Conservation (phyloP, 2,888 invertebrate species). For the Smittia sp. region DNA sequence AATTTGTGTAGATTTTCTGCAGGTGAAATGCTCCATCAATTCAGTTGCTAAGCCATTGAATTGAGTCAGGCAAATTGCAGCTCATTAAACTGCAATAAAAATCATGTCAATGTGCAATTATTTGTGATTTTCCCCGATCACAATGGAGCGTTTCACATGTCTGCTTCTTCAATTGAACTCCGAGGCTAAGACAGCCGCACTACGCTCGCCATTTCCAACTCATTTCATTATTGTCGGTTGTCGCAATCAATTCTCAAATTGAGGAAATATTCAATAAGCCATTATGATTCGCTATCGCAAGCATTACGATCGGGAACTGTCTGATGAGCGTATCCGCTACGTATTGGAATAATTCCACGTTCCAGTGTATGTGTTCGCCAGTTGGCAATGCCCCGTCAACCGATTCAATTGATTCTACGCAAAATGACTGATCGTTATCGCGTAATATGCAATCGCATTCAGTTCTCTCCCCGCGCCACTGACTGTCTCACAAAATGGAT, state of each 20-base stretch:
- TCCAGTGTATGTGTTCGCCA: background rate
- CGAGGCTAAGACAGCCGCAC: background rate
- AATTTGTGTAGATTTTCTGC: background rate
- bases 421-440: slow-evolving; percentile 18
- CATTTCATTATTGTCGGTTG: background rate
- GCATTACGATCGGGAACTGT: slow-evolving; percentile 10
- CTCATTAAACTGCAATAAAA: background rate
- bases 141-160: background rate
- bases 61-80: slow-evolving; percentile 4
- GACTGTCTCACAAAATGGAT: slow-evolving; percentile 3
- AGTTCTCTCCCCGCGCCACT: background rate
- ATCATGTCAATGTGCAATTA: slow-evolving; percentile 1
- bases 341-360: background rate
- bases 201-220: background rate
- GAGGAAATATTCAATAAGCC: slow-evolving; percentile 34
- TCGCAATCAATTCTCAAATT: slow-evolving; percentile 28
- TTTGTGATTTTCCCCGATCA: background rate
- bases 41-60: background rate
- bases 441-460: slow-evolving; percentile 10
- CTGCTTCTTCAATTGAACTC: background rate
- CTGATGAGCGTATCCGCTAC: slow-evolving; percentile 28
- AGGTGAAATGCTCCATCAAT: slow-evolving; percentile 31
- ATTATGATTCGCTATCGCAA: slow-evolving; percentile 14
- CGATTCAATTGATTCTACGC: slow-evolving; percentile 23
- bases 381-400: background rate